Conservation (phyloP, 2,888 invertebrate genomes). For the Steromphala cineraria region DNA sequence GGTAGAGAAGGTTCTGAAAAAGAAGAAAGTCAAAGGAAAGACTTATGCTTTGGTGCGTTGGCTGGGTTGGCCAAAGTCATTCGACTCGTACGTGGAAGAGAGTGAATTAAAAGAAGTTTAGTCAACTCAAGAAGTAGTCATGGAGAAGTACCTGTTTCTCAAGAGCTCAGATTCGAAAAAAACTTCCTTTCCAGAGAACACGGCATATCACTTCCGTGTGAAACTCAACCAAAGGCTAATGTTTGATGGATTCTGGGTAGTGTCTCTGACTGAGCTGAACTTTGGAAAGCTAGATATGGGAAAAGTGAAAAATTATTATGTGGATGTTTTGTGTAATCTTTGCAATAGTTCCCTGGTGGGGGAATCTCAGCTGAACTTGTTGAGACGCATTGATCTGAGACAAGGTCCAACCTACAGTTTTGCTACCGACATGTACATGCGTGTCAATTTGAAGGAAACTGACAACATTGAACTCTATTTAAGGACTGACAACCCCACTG, state of each 20-base stretch:
- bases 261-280: neutral
- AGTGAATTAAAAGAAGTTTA: neutral
- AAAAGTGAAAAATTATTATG: too few relatives aligned
- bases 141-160: neutral
- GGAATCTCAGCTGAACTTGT: neutral
- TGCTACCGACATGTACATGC: neutral
- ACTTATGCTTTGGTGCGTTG: neutral
- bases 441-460: neutral
- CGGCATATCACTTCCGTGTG: neutral
- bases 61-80: neutral
- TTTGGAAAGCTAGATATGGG: neutral
- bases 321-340: neutral
- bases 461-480: neutral
- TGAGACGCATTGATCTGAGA: neutral
- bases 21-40: neutral
- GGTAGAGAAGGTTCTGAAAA: neutral
- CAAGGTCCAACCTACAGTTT: neutral
- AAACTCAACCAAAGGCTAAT: neutral
- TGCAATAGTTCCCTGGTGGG: neutral
- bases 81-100: neutral
- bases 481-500: neutral
- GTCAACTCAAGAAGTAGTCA: neutral
- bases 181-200: neutral
- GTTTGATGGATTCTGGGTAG: neutral
- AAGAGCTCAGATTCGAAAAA: neutral